Base-by-base conservation (phyloP, 1,140 invertebrate genomes). In the Pseudobourletiella spinata region DNA sequence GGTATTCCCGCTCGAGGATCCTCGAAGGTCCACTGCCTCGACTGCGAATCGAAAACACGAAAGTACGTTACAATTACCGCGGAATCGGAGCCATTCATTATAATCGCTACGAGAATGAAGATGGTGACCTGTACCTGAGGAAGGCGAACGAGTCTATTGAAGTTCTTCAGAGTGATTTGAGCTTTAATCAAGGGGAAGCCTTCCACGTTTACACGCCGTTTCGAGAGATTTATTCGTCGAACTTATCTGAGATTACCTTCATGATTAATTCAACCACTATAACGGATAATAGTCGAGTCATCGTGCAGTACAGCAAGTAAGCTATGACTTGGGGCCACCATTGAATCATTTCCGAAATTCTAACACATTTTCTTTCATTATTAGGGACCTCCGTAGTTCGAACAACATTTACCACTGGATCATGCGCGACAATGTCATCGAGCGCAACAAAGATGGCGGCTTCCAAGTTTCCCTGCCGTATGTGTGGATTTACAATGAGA, bases 371-470 rank as follows among this genome's bases (percentile, higher is more conserved):
- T 22, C 20, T 52, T 52, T 28, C 26, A 51, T 58, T 29, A 68
- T n/a, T 68, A 84, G 90, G 70, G 91, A 97, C 74, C 80, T 95
- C 67, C 83, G 90, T 60, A 85, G 88, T 59, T 94, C 91, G 0
- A 95, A 95, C 71, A 97, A 96, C 78, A 76, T 97, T 0, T 97
- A 91, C 76, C 91, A 96, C 72, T 97, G 95, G 82, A 81, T 89
- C 25, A 74, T 97, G 29, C 86, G 89, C 76, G 90, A 92, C 70
- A 89, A 88, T 66, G 87, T 88, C 0, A 83, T 95, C 35, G 88
- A 91, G 71, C 80, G 88, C 66, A 97, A 97, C 73, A 77, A 77
- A 57, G 80, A 80, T 29, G 88, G 89, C 24, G 93, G 92, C 18
- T 85, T 97, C 63, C 84, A 91, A 71, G 78, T 97, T 1, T 79